phyloP scores from a whole-genome alignment of 1,140 invertebrate genomes.

The Batillaria attramentaria region DNA sequence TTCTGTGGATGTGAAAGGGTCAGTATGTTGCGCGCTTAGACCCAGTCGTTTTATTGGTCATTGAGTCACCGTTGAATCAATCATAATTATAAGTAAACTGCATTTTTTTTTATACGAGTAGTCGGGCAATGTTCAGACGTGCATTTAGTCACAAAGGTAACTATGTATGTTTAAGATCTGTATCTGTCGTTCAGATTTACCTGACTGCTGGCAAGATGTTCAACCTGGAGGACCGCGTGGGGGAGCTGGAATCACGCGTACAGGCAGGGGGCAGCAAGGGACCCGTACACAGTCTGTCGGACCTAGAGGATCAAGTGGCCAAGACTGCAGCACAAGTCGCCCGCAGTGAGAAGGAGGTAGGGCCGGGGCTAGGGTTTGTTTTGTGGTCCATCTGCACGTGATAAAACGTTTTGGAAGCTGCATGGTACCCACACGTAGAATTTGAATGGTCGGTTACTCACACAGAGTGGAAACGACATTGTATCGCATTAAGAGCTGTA shows the following conservation, averaged over 20 bases:
- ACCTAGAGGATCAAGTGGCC: constrained; percentile 60
- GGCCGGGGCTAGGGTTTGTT: too few relatives aligned
- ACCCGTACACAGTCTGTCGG: constrained; percentile 39
- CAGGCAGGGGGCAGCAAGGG: constrained; percentile 17
- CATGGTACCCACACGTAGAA: neutral
- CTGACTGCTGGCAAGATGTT: constrained; percentile 55
- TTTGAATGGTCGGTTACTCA: neutral
- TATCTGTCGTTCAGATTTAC: constrained; percentile 66
- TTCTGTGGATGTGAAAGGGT: too few relatives aligned
- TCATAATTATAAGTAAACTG: too few relatives aligned
- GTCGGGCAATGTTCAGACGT: constrained; percentile 25
- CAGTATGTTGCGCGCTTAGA: too few relatives aligned
- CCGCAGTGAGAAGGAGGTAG: constrained; percentile 53
- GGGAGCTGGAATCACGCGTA: constrained; percentile 53
- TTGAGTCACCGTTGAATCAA: too few relatives aligned
- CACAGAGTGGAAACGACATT: neutral
- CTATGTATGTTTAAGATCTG: constrained; percentile 15
- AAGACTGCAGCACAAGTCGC: constrained; percentile 52
- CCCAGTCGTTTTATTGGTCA: too few relatives aligned
- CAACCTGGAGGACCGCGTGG: constrained; percentile 55
- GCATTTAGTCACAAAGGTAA: constrained; percentile 23
- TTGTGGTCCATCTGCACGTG: neutral
- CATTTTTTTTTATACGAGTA: too few relatives aligned
- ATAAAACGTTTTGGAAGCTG: neutral
- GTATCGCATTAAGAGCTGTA: too few relatives aligned